Conservation (phyloP, 2,113 vertebrate genomes). For the Istiophorus platypterus region DNA sequence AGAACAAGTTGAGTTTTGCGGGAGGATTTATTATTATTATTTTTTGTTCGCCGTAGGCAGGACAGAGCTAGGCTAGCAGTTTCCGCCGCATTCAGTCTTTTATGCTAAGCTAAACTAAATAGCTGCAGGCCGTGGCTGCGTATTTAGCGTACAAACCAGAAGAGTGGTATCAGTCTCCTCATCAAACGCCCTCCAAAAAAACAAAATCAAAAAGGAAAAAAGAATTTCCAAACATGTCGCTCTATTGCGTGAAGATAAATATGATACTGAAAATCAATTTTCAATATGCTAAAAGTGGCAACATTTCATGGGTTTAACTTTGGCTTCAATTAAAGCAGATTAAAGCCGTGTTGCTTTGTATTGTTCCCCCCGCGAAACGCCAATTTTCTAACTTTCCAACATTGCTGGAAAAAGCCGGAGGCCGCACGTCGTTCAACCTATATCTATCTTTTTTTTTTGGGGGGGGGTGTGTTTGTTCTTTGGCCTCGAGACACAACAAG, state of each 20-base stretch:
- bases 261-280: background rate
- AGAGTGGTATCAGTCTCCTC: background rate
- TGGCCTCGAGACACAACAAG: constrained; percentile 40
- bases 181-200: background rate
- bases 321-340: background rate
- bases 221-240: background rate
- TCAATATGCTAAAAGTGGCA: background rate
- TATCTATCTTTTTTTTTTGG: background rate
- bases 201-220: background rate
- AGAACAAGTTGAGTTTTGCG: too few relatives aligned
- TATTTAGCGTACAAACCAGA: background rate
- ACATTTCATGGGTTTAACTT: background rate
- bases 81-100: background rate
- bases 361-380: background rate
- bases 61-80: too few relatives aligned
- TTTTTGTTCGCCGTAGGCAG: too few relatives aligned
- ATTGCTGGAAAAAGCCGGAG: background rate
- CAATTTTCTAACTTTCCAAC: background rate
- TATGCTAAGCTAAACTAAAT: background rate
- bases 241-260: background rate
- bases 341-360: background rate
- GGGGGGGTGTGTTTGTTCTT: constrained; percentile 13
- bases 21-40: too few relatives aligned
- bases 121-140: background rate
- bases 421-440: background rate